A percentile compares a stretch with the other conserved stretches of the same genome.
Evolutionary conservation across 2,888 invertebrate species (phyloP).

Genomic region (Xanthorhoe spadicearia): DNA sequence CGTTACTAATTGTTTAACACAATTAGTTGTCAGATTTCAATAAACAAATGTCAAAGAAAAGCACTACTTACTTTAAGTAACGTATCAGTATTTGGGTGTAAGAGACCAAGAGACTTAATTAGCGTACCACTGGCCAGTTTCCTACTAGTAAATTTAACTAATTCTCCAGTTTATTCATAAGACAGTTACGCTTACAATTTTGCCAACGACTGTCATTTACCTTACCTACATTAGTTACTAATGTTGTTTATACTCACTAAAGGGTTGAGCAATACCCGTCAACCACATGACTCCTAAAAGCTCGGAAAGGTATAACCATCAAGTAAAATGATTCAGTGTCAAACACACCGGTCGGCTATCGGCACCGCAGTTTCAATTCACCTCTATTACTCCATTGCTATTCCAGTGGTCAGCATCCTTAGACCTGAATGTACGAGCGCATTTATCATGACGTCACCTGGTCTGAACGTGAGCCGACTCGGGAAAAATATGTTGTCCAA

Average conservation of each 20-base stretch:
- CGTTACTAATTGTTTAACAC: too few relatives aligned
- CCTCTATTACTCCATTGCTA: constrained; percentile 23
- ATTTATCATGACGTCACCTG: constrained; percentile 74
- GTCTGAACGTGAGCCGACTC: constrained; percentile 66
- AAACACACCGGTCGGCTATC: constrained; percentile 19
- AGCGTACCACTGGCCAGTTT: too few relatives aligned
- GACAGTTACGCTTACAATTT: too few relatives aligned
- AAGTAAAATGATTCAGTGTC: constrained; percentile 18
- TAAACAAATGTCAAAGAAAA: neutral
- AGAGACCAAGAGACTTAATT: too few relatives aligned
- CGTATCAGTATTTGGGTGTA: too few relatives aligned
- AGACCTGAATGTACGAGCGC: constrained; percentile 53
- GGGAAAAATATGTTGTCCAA: constrained; percentile 71
- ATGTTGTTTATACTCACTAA: neutral
- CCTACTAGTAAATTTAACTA: too few relatives aligned
- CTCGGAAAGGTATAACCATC: constrained; percentile 1
- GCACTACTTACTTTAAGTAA: too few relatives aligned
- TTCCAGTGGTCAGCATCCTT: constrained; percentile 26
- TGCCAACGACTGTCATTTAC: neutral
- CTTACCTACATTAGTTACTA: neutral
- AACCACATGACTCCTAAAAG: neutral
- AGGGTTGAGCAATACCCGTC: neutral
- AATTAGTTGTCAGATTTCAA: too few relatives aligned
- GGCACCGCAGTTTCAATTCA: constrained; percentile 19
- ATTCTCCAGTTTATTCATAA: too few relatives aligned